Evolutionary conservation across 2,888 invertebrate genomes (phyloP).

Genomic region (Drosophila ustulata): DNA sequence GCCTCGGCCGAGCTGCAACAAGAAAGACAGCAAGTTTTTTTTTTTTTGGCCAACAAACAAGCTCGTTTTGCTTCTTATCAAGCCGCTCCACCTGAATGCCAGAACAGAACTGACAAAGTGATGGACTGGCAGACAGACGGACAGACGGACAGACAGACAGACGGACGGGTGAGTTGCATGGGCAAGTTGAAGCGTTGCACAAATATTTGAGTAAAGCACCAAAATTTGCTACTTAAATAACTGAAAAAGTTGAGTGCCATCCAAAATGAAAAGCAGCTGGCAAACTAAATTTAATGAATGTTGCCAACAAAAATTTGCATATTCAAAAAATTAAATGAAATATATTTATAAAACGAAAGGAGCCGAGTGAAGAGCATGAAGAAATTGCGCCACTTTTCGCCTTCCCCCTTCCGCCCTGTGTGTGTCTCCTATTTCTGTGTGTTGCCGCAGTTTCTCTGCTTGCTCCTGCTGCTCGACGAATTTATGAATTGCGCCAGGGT

Average conservation of each 20-base stretch:
- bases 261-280: conserved; percentile 57
- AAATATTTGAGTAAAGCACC: conserved; percentile 76
- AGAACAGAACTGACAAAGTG: conserved; percentile 24
- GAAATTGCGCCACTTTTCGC: conserved; percentile 47
- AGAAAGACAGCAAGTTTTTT: conserved; percentile 58
- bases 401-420: not conserved
- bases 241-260: conserved; percentile 66
- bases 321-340: conserved; percentile 38
- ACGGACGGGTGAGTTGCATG: conserved; percentile 16
- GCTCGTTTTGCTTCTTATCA: conserved; percentile 71
- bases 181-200: conserved; percentile 70
- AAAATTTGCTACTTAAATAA: conserved; percentile 78
- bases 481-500: conserved; percentile 62
- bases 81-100: conserved; percentile 55
- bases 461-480: conserved; percentile 39
- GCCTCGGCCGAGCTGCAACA: conserved; percentile 36
- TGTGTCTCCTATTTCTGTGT: conserved; percentile 43
- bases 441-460: conserved; percentile 5
- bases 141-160: conserved; percentile 24
- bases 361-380: conserved; percentile 19
- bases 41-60: conserved; percentile 67
- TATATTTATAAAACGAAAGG: conserved; percentile 10
- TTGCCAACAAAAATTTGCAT: conserved; percentile 63
- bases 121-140: conserved; percentile 25
- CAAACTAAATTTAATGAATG: conserved; percentile 71